These are phyloP conservation scores for Climacteris rufus DNA, from an alignment of 2,113 vertebrate species.

Conservation along the genomic window DNA sequence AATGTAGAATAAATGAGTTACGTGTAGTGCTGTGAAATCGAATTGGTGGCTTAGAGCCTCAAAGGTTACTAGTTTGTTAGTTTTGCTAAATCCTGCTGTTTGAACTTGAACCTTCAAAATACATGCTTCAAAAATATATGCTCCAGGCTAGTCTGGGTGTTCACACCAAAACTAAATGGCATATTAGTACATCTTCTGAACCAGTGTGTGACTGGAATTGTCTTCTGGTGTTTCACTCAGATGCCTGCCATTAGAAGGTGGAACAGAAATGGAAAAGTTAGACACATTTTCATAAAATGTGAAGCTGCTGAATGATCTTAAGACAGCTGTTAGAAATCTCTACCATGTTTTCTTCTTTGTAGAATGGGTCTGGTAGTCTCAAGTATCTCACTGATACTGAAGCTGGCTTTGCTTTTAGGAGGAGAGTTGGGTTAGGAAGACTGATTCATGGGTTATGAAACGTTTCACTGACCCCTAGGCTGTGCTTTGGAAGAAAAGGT, in stretches of 20 bases:
- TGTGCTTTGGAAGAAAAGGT: not conserved
- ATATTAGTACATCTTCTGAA: not conserved
- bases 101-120: not conserved
- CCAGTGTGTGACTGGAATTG: accelerated
- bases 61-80: not conserved
- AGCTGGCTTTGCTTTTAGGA: not conserved
- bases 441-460: not conserved
- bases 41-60: not conserved
- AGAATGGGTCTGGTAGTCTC: not conserved
- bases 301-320: not conserved
- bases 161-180: not conserved
- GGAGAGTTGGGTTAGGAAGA: not conserved
- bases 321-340: not conserved
- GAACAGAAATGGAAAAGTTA: not conserved
- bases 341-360: not conserved
- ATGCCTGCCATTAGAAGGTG: not conserved
- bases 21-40: accelerated
- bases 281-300: not conserved
- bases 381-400: no score
- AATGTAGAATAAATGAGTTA: not conserved
- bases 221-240: not conserved
- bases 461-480: not conserved
- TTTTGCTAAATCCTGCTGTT: not conserved
- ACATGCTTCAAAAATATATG: not conserved
- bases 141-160: not conserved